Evolutionary conservation across 1,140 invertebrate genomes (phyloP).

Genomic region (Conopomorpha cramerella): DNA sequence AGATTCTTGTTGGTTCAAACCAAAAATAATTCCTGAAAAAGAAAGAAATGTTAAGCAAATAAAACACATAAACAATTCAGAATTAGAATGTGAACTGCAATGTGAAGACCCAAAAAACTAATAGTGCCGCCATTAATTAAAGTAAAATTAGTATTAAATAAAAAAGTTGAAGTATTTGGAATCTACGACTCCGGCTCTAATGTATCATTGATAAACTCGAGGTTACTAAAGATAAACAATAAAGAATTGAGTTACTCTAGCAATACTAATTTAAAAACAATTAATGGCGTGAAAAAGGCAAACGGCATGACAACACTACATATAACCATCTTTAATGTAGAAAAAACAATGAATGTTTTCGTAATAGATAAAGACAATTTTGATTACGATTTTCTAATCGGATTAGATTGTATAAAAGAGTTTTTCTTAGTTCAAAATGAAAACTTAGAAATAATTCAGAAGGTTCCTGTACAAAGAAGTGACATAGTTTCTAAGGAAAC

Average conservation of each 20-base stretch:
- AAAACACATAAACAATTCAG: too few species aligned
- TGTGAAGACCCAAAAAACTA: background rate
- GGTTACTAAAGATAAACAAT: background rate
- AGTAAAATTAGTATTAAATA: too few species aligned
- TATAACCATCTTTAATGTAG: conserved; percentile 9
- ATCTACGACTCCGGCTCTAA: background rate
- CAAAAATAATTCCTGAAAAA: too few species aligned
- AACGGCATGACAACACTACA: background rate
- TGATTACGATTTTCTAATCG: conserved; percentile 20
- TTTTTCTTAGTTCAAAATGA: conserved; percentile 14
- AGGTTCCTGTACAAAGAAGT: conserved; percentile 3
- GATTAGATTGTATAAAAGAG: conserved; percentile 16
- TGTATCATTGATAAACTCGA: background rate
- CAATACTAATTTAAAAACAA: conserved; percentile 2
- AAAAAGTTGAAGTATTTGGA: background rate
- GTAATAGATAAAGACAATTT: too few species aligned
- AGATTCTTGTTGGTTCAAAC: too few species aligned
- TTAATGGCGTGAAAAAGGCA: too few species aligned
- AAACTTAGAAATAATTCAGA: conserved; percentile 12
- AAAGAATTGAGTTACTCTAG: background rate
- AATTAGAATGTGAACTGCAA: background rate
- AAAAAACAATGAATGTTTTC: conserved; percentile 16
- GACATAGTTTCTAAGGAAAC: conserved; percentile 6
- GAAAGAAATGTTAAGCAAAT: too few species aligned
- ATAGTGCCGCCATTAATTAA: too few species aligned